A percentile compares a stretch with the other conserved stretches of the same genome.
These are phyloP conservation scores for Spialia ferax DNA, from an alignment of 2,888 invertebrate genomes.

Conservation along the genomic window DNA sequence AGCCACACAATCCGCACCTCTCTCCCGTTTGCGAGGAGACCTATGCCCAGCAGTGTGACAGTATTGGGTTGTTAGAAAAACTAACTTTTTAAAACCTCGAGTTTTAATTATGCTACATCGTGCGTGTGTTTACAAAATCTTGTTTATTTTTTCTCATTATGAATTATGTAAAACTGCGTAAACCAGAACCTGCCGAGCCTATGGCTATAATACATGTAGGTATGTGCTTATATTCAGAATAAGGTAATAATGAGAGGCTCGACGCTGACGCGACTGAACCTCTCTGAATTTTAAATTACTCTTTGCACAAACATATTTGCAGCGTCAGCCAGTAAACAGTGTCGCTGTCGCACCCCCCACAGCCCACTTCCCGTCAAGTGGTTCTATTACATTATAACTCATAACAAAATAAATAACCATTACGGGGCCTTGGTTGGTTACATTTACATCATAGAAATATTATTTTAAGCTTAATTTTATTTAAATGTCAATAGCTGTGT, in stretches of 20 bases:
- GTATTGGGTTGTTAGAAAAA: no score
- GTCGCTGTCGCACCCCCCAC: conserved; percentile 27
- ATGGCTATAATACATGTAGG: neutral
- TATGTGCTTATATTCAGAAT: conserved; percentile 41
- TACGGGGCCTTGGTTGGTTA: no score
- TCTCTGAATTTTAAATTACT: conserved; percentile 82
- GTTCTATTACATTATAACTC: conserved; percentile 11
- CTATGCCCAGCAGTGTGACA: no score
- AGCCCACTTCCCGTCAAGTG: conserved; percentile 10
- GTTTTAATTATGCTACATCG: neutral
- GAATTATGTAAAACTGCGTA: conserved; percentile 14
- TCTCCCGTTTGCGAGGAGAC: no score
- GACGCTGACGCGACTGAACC: conserved; percentile 63
- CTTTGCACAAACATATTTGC: conserved; percentile 73
- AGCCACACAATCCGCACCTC: no score
- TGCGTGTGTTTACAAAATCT: conserved; percentile 22
- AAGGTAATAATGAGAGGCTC: conserved; percentile 71
- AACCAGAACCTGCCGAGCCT: neutral
- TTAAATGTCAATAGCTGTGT: no score
- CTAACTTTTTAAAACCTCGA: neutral
- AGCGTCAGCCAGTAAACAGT: conserved; percentile 71
- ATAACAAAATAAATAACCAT: no score
- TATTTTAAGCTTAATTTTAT: no score
- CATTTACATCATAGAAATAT: no score
- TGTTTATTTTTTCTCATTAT: conserved; percentile 20